phyloP scores from a whole-genome alignment of 2,113 vertebrate genomes.

The Neodontobutis hainanensis region DNA sequence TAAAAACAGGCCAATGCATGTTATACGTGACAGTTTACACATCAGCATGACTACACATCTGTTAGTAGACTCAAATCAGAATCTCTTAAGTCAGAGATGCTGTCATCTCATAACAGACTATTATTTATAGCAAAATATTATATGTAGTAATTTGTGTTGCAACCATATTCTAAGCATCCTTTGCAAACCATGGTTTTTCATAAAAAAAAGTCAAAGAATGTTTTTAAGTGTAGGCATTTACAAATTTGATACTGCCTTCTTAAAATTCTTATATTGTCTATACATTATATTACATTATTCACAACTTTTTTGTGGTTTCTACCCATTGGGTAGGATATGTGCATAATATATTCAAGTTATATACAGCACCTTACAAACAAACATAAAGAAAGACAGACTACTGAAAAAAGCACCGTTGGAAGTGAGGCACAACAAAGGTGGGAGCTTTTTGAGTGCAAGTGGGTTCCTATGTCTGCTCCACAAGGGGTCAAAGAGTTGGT shows the following conservation, averaged over 20 bases:
- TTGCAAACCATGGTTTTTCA: slow-evolving; percentile 83
- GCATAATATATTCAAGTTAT: slow-evolving; percentile 98
- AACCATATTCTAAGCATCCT: slow-evolving; percentile 83
- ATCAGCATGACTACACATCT: slow-evolving; percentile 29
- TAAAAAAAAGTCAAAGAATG: slow-evolving; percentile 81
- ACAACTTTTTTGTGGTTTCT: slow-evolving; percentile 87
- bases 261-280: slow-evolving; percentile 90
- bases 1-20: slow-evolving; percentile 17
- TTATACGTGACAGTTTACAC: background rate
- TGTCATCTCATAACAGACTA: slow-evolving; percentile 82
- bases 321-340: slow-evolving; percentile 99
- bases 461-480: slow-evolving; percentile 83
- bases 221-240: slow-evolving; percentile 86
- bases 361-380: slow-evolving; percentile 95
- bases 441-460: slow-evolving; percentile 85
- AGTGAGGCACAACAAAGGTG: slow-evolving; percentile 94
- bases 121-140: slow-evolving; percentile 93
- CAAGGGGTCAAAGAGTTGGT: slow-evolving; percentile 54
- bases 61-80: slow-evolving; percentile 37
- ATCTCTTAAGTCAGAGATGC: slow-evolving; percentile 76
- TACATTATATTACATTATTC: slow-evolving; percentile 97
- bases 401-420: slow-evolving; percentile 93
- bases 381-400: slow-evolving; percentile 83
- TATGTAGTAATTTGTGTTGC: slow-evolving; percentile 82
- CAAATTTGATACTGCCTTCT: slow-evolving; percentile 90